These are phyloP conservation scores for Corythoichthys haematopterus DNA, from an alignment of 2,113 vertebrate genomes.

Conservation along the genomic window DNA sequence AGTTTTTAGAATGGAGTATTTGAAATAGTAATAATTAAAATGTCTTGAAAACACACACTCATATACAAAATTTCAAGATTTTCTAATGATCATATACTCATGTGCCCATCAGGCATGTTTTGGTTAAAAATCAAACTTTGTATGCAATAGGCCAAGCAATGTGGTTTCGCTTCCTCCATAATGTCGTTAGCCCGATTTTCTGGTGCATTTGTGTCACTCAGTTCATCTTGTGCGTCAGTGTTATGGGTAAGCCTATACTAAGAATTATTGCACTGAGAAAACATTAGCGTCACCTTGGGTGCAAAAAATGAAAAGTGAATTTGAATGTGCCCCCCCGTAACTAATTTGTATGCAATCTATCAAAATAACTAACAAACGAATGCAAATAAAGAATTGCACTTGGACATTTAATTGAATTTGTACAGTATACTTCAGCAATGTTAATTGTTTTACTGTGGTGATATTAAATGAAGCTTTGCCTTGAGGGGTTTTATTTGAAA, in stretches of 20 bases:
- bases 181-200: neutral
- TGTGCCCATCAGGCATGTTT: neutral
- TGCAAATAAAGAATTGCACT: neutral
- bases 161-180: neutral
- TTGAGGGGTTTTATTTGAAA: too few species aligned
- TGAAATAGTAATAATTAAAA: too few species aligned
- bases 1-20: too few species aligned
- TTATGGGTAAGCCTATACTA: neutral
- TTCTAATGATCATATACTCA: neutral
- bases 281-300: neutral
- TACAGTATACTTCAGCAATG: too few species aligned
- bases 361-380: neutral
- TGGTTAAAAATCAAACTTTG: neutral
- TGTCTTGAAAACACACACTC: too few species aligned
- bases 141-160: neutral
- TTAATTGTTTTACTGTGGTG: too few species aligned
- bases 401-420: too few species aligned
- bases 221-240: neutral
- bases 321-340: neutral
- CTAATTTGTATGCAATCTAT: neutral
- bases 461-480: too few species aligned
- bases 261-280: neutral
- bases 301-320: neutral
- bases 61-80: neutral
- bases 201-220: neutral